Evolutionary conservation across 2,797 vertebrate species (phyloP), one percentile per base, ranked within the genome.

Genomic region (Leptatherina wallacei): DNA sequence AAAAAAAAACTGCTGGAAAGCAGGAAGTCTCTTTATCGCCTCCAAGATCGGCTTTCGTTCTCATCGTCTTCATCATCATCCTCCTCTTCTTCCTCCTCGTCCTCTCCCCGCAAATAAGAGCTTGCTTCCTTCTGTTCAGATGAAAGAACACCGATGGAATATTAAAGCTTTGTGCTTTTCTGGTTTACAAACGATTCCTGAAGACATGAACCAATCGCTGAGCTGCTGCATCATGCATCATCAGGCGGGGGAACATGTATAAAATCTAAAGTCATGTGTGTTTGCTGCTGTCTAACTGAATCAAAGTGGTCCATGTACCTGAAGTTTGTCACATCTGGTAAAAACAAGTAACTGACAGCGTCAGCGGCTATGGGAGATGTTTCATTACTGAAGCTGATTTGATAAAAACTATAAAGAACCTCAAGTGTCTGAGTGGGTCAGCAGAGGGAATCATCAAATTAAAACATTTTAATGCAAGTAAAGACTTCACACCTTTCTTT

Each of bases 21-120:
- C 32, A 4, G 62, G 18, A 13, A 32, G 22, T 3, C 67, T 88
- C 93, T 86, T 97, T 95, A 99, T 96, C 97, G 97, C 90, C 98
- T 95, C 98, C 98, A 99, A 8, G 97, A 99, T 80, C 98, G 97
- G 84, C 97, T 98, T 85, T 98, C 97, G 60, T 97, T 95, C 88
- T 99, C 96, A 38, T 99, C 97, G 66, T 99, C 98, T 84, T 96
- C 94, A 0, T 95, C 95, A 1, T 95, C 94, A 0, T 95, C 95
- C 6, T 95, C 97, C 6, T 98, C 97, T 16, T 80, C 78, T 38
- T 99, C 97, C 9, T 99, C 97, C 3, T 98, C 97, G 75, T 98
- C 96, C 88, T 96, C 97, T 29, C 95, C 96, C 67, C 96, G 94
- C 92, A 98, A 94, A 87, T 96, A 95, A 47, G 96, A 95, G 74